Evolutionary conservation across 1,140 invertebrate genomes (phyloP), one percentile per base, ranked within the genome.

Genomic region (Drosophila novamexicana): DNA sequence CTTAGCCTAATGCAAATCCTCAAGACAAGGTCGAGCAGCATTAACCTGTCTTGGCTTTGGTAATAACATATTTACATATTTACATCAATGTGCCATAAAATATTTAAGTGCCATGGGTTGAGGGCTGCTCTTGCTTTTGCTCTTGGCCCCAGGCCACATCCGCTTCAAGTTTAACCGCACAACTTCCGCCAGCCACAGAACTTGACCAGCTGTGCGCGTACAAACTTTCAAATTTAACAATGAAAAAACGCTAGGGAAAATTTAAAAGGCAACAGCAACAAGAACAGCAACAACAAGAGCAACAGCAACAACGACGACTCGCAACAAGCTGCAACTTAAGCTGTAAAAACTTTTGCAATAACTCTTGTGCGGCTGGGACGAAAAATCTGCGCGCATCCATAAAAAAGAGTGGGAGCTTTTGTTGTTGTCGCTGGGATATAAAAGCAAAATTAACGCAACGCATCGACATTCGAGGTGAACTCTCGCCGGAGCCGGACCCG

Each of bases 401-500:
- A 79, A 79, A 79, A 61, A 59, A 34, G 57, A 63, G 57, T 75
- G 74, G 18, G 69, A 59, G 56, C 76, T 73, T 61, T 68, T 50
- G 40, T 18, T 54, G 42, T 39, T 42, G 34, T 57, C 44, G 61
- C 29, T 39, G 40, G 39, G 45, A 69, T 69, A 79, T 79, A 75
- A 79, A 79, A 79, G 77, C 76, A 79, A 79, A 79, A 79, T 79
- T 79, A 79, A 79, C 77, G 77, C 77, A 79, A 79, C 59, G 77
- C 77, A 75, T 79, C 71, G 77, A 79, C 61, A 64, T 65, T 65
- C 69, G 75, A 71, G 68, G 18, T 70, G 57, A 57, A 59, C 47
- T 36, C 22, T 34, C 50, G 32, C 36, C 14, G 50, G 37, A 50
- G 47, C 16, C 29, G 50, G 37, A 50, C 39, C 16, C 29, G 22